These are phyloP conservation scores for Phortica variegata DNA, from an alignment of 1,140 invertebrate species.

Conservation along the genomic window DNA sequence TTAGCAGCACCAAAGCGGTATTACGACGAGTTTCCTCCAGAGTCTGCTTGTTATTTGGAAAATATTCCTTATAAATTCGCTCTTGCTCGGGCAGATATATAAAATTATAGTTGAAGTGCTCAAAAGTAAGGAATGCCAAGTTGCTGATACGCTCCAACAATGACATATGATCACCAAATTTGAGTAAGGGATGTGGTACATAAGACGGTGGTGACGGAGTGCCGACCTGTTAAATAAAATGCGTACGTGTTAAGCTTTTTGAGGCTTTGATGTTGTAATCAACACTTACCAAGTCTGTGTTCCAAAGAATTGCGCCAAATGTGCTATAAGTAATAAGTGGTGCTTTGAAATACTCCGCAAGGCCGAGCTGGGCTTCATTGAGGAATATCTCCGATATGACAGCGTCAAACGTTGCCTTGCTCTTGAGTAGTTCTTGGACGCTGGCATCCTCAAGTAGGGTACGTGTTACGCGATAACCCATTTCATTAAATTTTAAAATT, in stretches of 20 bases:
- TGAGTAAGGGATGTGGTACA: slow-evolving; percentile 30
- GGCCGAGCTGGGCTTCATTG: slow-evolving; percentile 10
- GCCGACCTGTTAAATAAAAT: slow-evolving; percentile 7
- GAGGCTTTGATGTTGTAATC: too few species aligned
- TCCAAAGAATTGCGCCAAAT: slow-evolving; percentile 12
- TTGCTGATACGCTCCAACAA: slow-evolving; percentile 50
- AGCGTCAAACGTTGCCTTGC: slow-evolving; percentile 11
- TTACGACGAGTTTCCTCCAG: slow-evolving; percentile 28
- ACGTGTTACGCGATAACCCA: too few species aligned
- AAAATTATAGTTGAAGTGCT: slow-evolving; percentile 4
- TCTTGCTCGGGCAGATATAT: slow-evolving; percentile 26
- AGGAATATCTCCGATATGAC: slow-evolving; percentile 15
- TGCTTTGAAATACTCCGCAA: slow-evolving; percentile 12
- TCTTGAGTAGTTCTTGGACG: neutral
- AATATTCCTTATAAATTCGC: slow-evolving; percentile 29
- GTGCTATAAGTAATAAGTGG: slow-evolving; percentile 14
- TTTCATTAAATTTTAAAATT: too few species aligned
- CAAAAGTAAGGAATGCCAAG: slow-evolving; percentile 11
- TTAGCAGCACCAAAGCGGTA: slow-evolving; percentile 55
- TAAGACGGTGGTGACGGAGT: slow-evolving; percentile 25
- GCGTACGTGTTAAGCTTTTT: too few species aligned
- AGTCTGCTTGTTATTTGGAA: slow-evolving; percentile 20
- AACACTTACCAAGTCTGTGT: slow-evolving; percentile 13
- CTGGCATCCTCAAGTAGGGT: too few species aligned
- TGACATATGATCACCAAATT: slow-evolving; percentile 41